Conservation (phyloP, 1,140 invertebrate genomes). For the Epicauta chinensis region DNA sequence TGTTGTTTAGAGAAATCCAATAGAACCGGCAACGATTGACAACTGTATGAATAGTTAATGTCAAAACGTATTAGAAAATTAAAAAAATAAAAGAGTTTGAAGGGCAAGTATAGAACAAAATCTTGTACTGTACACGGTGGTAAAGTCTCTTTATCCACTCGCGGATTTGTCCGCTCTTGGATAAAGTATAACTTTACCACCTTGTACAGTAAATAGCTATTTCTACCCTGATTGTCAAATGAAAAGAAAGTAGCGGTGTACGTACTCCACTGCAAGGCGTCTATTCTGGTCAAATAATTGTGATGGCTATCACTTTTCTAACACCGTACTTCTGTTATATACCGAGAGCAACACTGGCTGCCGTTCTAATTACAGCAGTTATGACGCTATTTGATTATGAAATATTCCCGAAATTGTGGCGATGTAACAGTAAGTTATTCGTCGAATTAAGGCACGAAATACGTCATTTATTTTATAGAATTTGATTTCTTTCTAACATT, state of each 20-base stretch:
- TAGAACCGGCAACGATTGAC: too few species aligned
- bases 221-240: too few species aligned
- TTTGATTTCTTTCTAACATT: constrained; percentile 68
- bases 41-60: too few species aligned
- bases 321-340: constrained; percentile 78
- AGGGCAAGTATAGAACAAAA: too few species aligned
- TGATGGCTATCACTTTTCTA: constrained; percentile 64
- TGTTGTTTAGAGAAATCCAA: too few species aligned
- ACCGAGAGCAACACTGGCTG: constrained; percentile 68
- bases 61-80: too few species aligned
- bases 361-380: constrained; percentile 80
- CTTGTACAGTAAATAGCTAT: too few species aligned
- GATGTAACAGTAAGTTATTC: constrained; percentile 60
- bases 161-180: too few species aligned
- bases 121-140: too few species aligned
- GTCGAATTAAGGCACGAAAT: not conserved
- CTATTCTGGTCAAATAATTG: constrained; percentile 63
- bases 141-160: too few species aligned
- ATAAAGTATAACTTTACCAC: too few species aligned
- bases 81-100: too few species aligned
- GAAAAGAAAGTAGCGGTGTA: constrained; percentile 69
- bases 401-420: constrained; percentile 73
- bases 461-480: constrained; percentile 32
- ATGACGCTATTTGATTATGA: constrained; percentile 78
- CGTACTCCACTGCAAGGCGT: constrained; percentile 67